These are phyloP conservation scores for Peromyscus californicus DNA, from an alignment of 2,113 vertebrate species.

Conservation along the genomic window DNA sequence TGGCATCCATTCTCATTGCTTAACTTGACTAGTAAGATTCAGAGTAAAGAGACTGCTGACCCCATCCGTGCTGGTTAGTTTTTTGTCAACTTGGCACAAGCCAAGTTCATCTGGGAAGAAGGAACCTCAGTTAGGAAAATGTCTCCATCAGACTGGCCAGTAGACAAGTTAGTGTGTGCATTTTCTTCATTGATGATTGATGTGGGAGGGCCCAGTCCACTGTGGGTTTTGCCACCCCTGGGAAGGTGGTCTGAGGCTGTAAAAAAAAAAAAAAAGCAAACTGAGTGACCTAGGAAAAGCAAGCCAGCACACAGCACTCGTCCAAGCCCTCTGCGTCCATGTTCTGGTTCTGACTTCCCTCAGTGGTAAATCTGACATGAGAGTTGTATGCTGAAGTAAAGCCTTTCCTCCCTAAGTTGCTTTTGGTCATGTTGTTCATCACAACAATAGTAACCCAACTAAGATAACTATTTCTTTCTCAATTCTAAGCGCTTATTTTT, in stretches of 20 bases:
- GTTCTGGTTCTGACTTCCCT: not conserved
- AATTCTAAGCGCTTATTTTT: constrained; percentile 65
- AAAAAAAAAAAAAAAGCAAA: not conserved
- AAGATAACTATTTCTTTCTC: constrained; percentile 48
- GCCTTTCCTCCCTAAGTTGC: not conserved
- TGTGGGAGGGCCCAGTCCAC: not conserved
- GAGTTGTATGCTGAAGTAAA: not conserved
- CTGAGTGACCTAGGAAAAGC: not conserved
- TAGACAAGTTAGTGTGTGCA: not conserved
- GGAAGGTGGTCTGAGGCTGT: not conserved
- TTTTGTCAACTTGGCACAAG: not conserved
- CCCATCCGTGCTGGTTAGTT: not conserved
- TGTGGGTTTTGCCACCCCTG: not conserved
- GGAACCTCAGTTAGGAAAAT: not conserved
- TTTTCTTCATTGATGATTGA: not conserved
- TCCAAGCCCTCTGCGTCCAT: no score
- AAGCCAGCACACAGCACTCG: not conserved
- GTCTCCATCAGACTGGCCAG: not conserved
- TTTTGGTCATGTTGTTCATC: not conserved
- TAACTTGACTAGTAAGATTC: constrained; percentile 16
- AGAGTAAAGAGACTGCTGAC: constrained; percentile 17
- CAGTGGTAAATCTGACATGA: not conserved
- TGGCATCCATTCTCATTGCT: constrained; percentile 23
- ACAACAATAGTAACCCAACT: not conserved
- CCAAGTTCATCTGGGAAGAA: not conserved